Evolutionary conservation across 2,113 vertebrate species (phyloP).

Genomic region (Isurus oxyrinchus): DNA sequence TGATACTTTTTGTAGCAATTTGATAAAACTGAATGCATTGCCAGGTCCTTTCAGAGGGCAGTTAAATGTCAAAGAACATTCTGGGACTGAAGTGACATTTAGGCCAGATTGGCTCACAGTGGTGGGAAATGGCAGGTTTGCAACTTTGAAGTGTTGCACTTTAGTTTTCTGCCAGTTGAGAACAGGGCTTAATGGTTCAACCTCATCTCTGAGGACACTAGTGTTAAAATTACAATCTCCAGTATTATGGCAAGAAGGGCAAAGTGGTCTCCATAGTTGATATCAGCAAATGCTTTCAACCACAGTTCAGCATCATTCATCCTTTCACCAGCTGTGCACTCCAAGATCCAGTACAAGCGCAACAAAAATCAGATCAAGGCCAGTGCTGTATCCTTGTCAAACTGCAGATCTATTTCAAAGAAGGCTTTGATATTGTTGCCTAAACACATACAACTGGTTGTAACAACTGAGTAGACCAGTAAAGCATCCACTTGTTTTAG

Average conservation of each 20-base stretch:
- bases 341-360: background rate
- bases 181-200: background rate
- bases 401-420: background rate
- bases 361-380: background rate
- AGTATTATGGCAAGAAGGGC: background rate
- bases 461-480: background rate
- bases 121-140: background rate
- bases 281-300: background rate
- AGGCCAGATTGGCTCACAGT: background rate
- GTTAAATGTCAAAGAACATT: background rate
- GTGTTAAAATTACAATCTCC: background rate
- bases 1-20: background rate
- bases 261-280: background rate
- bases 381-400: background rate
- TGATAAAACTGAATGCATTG: background rate
- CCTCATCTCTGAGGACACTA: background rate
- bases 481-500: background rate
- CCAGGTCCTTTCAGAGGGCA: background rate
- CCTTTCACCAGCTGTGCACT: background rate
- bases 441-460: background rate
- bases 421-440: background rate
- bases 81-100: background rate
- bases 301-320: background rate
- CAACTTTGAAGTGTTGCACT: background rate
- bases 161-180: background rate